Base-by-base conservation (phyloP, 1,140 invertebrate species). In the Musca vetustissima region DNA sequence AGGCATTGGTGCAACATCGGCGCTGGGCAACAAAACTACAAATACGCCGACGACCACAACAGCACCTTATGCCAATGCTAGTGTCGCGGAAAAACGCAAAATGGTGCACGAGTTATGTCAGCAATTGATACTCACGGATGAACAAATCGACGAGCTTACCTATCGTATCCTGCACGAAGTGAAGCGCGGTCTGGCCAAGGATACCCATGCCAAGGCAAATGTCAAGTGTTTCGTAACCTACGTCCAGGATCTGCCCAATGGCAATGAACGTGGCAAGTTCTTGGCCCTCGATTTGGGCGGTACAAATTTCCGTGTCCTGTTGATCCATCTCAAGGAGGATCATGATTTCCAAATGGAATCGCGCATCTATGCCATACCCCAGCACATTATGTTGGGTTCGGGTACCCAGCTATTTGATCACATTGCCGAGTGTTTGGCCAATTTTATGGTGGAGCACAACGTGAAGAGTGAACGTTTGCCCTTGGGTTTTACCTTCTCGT, bases 401-500 rank as follows among this genome's bases (percentile, higher is more conserved):
- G 94, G 96, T 2, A 84, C 85, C 50, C 89, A 92, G 86, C 85
- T 99, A 19, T 99, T 99, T 85, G 98, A 99, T 83, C 97, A 99
- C 82, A 99, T 99, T 75, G 98, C 98, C 53, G 93, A 97, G 77
- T 99, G 97, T 85, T 87, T 99, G 73, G 90, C 93, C 4, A 91
- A 93, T 73, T 99, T 99, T 79, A 93, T 98, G 86, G 92, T 93
- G 79, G 90, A 96, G 71, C 88, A 94, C 69, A 86, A 91, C 61
- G 86, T 93, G 25, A 87, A 90, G 50, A 82, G 91, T 28, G 89
- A 95, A 74, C 85, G 90, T n/a, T 84, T 99, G 36, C 96, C 98
- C 0, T 87, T 99, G 43, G 98, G 98, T 3, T 99, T 99, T 82
- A 99, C 98, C 0, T 99, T 99, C 85, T 98, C 97, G 76, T 99